These are phyloP conservation scores for Cataglyphis hispanica DNA, from an alignment of 1,140 invertebrate genomes.

Conservation along the genomic window DNA sequence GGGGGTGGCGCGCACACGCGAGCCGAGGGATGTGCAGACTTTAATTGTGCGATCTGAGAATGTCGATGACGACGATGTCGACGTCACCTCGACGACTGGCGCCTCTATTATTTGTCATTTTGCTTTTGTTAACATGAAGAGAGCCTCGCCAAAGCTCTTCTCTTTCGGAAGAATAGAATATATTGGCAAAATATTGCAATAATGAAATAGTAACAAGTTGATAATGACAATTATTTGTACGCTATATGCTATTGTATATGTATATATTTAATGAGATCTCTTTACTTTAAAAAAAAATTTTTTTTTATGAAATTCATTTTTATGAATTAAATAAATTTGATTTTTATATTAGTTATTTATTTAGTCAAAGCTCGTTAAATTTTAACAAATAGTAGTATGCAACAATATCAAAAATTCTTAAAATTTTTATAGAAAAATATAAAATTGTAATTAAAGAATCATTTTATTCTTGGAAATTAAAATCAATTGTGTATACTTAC, in stretches of 20 bases:
- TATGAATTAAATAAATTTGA: neutral
- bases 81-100: conserved; percentile 23
- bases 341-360: neutral
- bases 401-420: neutral
- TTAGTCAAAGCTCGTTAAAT: neutral
- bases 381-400: neutral
- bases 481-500: conserved; percentile 5
- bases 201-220: neutral
- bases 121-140: neutral
- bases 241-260: neutral
- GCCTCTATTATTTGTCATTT: conserved; percentile 29
- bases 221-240: neutral
- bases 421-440: neutral
- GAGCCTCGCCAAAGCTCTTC: neutral
- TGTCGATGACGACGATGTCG: conserved; percentile 53
- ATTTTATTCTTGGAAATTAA: conserved; percentile 4
- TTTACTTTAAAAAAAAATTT: neutral
- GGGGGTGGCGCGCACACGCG: conserved; percentile 49
- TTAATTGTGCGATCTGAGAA: conserved; percentile 51
- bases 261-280: neutral
- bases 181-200: neutral
- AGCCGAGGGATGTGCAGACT: conserved; percentile 59
- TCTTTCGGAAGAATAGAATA: neutral
- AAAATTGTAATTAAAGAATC: neutral
- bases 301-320: neutral